Conservation (phyloP, 2,797 vertebrate genomes). For the Pteronotus mesoamericanus region DNA sequence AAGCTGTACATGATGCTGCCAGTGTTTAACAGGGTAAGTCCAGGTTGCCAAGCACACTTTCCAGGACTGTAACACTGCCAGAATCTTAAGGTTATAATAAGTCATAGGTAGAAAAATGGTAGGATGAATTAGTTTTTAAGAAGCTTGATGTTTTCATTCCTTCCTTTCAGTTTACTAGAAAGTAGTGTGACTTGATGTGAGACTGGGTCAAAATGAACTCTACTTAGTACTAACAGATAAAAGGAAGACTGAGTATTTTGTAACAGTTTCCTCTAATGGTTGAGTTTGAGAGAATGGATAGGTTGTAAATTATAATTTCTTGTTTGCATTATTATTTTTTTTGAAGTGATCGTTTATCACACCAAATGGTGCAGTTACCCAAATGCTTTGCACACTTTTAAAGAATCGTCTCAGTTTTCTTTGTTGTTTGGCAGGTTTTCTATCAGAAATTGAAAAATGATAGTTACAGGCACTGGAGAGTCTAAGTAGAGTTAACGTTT, state of each 20-base stretch:
- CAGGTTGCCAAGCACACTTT: not conserved
- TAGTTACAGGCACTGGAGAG: not conserved
- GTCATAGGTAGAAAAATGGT: not conserved
- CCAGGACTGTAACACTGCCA: not conserved
- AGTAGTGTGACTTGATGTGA: not conserved
- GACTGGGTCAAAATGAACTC: not conserved
- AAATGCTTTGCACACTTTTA: not conserved
- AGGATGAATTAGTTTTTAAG: not conserved
- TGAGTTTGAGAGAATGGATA: not conserved
- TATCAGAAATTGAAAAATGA: not conserved
- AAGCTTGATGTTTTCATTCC: not conserved
- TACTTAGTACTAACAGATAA: not conserved
- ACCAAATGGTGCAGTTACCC: not conserved
- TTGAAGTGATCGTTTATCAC: not conserved
- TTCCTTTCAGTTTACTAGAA: not conserved
- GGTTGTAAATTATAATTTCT: not conserved
- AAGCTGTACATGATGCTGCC: slow-evolving; percentile 99
- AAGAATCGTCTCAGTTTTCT: not conserved
- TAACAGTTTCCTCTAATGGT: not conserved
- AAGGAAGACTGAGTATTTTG: not conserved
- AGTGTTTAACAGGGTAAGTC: slow-evolving; percentile 97
- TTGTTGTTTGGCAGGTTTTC: not conserved
- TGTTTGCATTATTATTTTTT: not conserved
- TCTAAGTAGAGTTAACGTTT: not conserved
- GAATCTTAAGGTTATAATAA: not conserved